phyloP scores from a whole-genome alignment of 2,113 vertebrate genomes.

The Phyllopteryx taeniolatus region DNA sequence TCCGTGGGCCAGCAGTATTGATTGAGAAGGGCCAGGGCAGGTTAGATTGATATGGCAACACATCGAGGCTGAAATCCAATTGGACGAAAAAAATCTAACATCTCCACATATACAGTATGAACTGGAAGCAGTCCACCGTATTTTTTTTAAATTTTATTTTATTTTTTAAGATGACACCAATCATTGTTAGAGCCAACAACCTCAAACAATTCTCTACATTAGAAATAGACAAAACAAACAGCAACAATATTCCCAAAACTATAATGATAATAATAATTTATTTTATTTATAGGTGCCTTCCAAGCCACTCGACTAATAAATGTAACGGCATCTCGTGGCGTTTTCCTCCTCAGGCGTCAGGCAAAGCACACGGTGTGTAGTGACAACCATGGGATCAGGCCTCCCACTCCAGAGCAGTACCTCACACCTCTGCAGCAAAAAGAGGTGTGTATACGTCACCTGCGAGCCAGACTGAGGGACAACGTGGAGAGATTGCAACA shows the following conservation, averaged over 20 bases:
- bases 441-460: conserved; percentile 95
- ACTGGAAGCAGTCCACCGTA: too few species aligned
- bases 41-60: too few species aligned
- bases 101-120: too few species aligned
- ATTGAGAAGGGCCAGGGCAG: too few species aligned
- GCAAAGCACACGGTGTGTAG: conserved; percentile 87
- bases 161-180: too few species aligned
- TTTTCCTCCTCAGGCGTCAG: conserved; percentile 76
- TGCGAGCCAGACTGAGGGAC: conserved; percentile 88
- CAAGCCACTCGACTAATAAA: neutral
- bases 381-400: conserved; percentile 94
- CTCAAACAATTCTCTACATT: neutral
- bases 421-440: conserved; percentile 97
- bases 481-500: conserved; percentile 90
- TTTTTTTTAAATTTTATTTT: too few species aligned
- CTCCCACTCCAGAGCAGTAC: conserved; percentile 92
- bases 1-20: too few species aligned
- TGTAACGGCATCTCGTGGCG: neutral
- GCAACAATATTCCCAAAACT: neutral
- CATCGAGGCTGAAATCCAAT: too few species aligned
- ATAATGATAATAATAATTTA: neutral
- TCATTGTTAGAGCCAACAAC: too few species aligned
- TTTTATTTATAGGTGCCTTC: neutral
- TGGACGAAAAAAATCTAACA: too few species aligned
- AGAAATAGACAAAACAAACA: neutral